phyloP scores from a whole-genome alignment of 2,888 invertebrate genomes.

The Griposia aprilina region DNA sequence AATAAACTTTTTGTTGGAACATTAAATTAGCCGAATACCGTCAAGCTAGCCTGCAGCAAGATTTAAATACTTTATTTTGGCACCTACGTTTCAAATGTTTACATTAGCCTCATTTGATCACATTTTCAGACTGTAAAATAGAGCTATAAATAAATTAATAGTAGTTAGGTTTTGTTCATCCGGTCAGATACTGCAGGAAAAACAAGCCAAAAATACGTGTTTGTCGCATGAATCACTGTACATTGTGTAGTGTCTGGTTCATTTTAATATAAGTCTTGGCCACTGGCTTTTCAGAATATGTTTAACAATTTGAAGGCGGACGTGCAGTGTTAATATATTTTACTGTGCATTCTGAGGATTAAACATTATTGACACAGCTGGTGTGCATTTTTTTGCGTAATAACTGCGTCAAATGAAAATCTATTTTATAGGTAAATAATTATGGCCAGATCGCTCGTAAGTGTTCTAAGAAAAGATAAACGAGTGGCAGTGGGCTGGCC shows the following conservation, averaged over 20 bases:
- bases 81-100: conserved; percentile 51
- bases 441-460: neutral
- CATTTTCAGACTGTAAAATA: conserved; percentile 28
- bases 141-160: conserved; percentile 22
- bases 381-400: neutral
- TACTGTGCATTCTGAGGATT: neutral
- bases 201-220: conserved; percentile 30
- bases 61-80: conserved; percentile 52
- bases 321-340: conserved; percentile 8
- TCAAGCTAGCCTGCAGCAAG: conserved; percentile 10
- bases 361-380: conserved; percentile 9
- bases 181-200: conserved; percentile 19
- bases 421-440: conserved; percentile 2
- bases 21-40: conserved; percentile 37
- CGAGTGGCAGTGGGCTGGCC: too few relatives aligned
- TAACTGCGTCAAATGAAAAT: neutral
- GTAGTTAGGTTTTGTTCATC: conserved; percentile 14
- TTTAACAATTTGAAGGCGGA: conserved; percentile 12
- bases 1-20: conserved; percentile 25
- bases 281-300: neutral
- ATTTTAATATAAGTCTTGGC: conserved; percentile 17
- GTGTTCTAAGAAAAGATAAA: conserved; percentile 6
- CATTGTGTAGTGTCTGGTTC: conserved; percentile 21
- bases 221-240: conserved; percentile 26
- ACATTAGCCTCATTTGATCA: conserved; percentile 38